phyloP scores from a whole-genome alignment of 2,113 vertebrate species.

The Nannobrachium achirus region DNA sequence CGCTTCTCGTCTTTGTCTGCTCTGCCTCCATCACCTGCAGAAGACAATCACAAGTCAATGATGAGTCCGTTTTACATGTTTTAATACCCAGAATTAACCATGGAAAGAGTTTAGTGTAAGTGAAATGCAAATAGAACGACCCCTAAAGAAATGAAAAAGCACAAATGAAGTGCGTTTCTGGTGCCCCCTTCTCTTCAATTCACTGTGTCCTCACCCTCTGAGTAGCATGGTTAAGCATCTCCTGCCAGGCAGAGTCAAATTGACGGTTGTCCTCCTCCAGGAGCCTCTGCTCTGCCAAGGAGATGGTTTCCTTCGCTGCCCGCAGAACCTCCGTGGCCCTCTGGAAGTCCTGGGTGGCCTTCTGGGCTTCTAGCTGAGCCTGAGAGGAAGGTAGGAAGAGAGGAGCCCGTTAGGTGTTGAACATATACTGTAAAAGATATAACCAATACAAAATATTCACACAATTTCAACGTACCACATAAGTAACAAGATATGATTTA shows the following conservation, averaged over 20 bases:
- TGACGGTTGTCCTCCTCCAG: constrained; percentile 94
- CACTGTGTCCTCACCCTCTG: constrained; percentile 82
- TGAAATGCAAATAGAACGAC: too few species aligned
- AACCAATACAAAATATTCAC: too few species aligned
- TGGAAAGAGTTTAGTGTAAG: too few species aligned
- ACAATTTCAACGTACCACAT: too few species aligned
- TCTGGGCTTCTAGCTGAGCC: constrained; percentile 95
- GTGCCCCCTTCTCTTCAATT: not conserved
- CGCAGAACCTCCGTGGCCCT: constrained; percentile 92
- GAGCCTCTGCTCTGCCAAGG: constrained; percentile 91
- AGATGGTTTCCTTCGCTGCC: constrained; percentile 96
- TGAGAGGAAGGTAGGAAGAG: constrained; percentile 47
- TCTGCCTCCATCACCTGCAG: constrained; percentile 96
- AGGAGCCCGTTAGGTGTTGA: not conserved
- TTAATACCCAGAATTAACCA: too few species aligned
- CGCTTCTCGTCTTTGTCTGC: constrained; percentile 91
- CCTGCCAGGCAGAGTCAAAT: constrained; percentile 98
- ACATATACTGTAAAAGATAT: too few species aligned
- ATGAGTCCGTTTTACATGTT: too few species aligned
- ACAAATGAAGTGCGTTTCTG: too few species aligned
- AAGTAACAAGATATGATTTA: too few species aligned
- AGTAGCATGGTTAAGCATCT: constrained; percentile 98
- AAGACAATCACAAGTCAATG: constrained; percentile 18
- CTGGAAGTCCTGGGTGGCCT: constrained; percentile 95
- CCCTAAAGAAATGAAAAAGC: too few species aligned